These are phyloP conservation scores for Embidobia sp. DNA, from an alignment of 2,888 invertebrate genomes.

Conservation along the genomic window DNA sequence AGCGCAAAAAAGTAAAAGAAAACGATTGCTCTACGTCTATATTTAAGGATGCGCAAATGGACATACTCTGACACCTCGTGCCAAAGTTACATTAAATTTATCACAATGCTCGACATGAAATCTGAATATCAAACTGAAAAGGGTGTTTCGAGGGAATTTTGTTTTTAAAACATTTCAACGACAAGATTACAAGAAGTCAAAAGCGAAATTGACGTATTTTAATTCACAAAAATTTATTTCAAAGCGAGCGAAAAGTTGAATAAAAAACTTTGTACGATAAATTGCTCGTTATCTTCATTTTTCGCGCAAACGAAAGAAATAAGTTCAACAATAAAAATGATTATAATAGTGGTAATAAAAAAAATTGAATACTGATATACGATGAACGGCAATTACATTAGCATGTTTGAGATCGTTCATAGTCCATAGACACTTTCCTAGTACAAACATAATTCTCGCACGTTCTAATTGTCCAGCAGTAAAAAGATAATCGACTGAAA, in stretches of 20 bases:
- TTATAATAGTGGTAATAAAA: background rate
- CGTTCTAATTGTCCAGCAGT: slow-evolving; percentile 43
- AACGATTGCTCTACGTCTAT: slow-evolving; percentile 43
- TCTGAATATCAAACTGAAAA: background rate
- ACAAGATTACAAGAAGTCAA: too few species aligned
- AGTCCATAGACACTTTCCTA: slow-evolving; percentile 48
- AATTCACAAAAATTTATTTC: too few species aligned
- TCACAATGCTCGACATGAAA: background rate
- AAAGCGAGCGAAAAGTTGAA: too few species aligned
- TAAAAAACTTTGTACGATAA: too few species aligned
- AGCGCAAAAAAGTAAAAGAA: slow-evolving; percentile 45
- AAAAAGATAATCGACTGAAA: slow-evolving; percentile 44
- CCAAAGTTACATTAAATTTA: slow-evolving; percentile 29
- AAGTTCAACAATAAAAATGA: too few species aligned
- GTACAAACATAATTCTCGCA: slow-evolving; percentile 28
- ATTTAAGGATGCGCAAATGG: slow-evolving; percentile 46
- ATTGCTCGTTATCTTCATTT: too few species aligned
- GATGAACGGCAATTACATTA: slow-evolving; percentile 22
- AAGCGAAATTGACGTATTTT: too few species aligned
- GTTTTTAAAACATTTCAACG: too few species aligned
- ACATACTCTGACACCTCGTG: slow-evolving; percentile 38
- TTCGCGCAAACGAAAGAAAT: too few species aligned
- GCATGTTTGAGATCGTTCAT: slow-evolving; percentile 29
- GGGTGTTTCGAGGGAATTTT: too few species aligned
- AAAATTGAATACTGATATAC: slow-evolving; percentile 3